Evolutionary conservation across 2,113 vertebrate species (phyloP), one percentile per base, ranked within the genome.

Genomic region (Aphyosemion australe): DNA sequence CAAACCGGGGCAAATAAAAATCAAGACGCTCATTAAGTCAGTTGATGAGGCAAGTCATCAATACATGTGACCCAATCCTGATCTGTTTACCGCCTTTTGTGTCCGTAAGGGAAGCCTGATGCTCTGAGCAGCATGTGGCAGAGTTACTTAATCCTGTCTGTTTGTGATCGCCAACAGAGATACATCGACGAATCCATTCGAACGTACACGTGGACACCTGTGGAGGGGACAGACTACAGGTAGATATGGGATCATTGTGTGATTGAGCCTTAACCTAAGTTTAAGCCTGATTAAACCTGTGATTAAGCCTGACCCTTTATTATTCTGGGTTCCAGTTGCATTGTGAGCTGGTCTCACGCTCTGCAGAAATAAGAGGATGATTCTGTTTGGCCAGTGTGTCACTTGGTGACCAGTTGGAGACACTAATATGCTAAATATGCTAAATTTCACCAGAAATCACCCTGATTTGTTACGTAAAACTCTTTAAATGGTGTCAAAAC

Each of bases 181-280:
- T 98, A 99, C 91, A 95, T 99, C 43, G 97, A 99, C 0, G 95
- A 98, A 84, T 94, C 94, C 43, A 72, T 91, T 42, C 91, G 97
- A 71, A 98, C 95, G 5, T 99, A 99, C 88, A 97, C 96, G 0
- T 99, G 97, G 96, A 95, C 94, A 4, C 95, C 96, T 42, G 96
- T 99, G 83, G 91, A 96, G 42, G 97, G 96, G 75, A 97, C 97
- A 69, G 95, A 99, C 86, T 99, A 99, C 92, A 99, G 97, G 97
- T 99, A 84, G 89, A 90, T 78, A 31, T 54, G 3, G 26, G 26
- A 26, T 26, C 26, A 26, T 26, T 4, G 5, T 26, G 26, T 26
- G 5, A n/a, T n/a, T n/a, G n/a, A n/a, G n/a, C n/a, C n/a, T n/a
- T n/a, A n/a, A n/a, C n/a, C n/a, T n/a, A n/a, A n/a, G n/a, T n/a